A percentile compares a stretch with the other conserved stretches of the same genome.
Evolutionary conservation across 2,113 vertebrate species (phyloP).

Genomic region (Hiodon alosoides): DNA sequence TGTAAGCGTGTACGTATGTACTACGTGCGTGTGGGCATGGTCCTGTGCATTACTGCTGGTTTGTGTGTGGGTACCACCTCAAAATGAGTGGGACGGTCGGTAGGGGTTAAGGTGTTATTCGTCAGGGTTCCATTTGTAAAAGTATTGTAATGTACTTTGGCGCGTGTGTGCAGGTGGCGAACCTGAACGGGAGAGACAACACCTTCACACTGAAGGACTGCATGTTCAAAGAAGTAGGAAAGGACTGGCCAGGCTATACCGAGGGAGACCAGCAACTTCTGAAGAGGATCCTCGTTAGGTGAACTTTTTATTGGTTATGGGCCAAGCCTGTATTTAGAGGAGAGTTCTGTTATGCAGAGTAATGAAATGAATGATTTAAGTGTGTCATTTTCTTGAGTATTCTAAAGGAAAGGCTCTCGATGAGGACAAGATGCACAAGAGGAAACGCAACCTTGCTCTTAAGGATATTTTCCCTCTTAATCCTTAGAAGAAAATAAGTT

Average conservation of each 20-base stretch:
- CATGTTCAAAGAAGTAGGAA: conserved; percentile 80
- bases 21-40: neutral
- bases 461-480: too few relatives aligned
- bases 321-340: neutral
- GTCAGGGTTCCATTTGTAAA: neutral
- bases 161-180: conserved; percentile 70
- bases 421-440: too few relatives aligned
- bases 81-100: too few relatives aligned
- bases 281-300: conserved; percentile 81
- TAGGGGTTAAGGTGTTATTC: too few relatives aligned
- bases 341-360: too few relatives aligned
- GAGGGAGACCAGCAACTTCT: conserved; percentile 82
- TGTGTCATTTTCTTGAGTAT: too few relatives aligned
- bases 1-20: neutral
- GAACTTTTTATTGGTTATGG: conserved; percentile 16
- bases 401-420: too few relatives aligned
- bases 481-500: too few relatives aligned
- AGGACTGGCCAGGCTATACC: conserved; percentile 87
- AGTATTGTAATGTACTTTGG: neutral
- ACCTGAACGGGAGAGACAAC: conserved; percentile 71
- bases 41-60: neutral
- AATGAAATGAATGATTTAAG: too few relatives aligned
- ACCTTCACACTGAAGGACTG: conserved; percentile 73
- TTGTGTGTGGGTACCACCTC: neutral
- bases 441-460: neutral